These are phyloP conservation scores for Todiramphus saurophagus DNA, from an alignment of 2,113 vertebrate genomes.

Conservation along the genomic window DNA sequence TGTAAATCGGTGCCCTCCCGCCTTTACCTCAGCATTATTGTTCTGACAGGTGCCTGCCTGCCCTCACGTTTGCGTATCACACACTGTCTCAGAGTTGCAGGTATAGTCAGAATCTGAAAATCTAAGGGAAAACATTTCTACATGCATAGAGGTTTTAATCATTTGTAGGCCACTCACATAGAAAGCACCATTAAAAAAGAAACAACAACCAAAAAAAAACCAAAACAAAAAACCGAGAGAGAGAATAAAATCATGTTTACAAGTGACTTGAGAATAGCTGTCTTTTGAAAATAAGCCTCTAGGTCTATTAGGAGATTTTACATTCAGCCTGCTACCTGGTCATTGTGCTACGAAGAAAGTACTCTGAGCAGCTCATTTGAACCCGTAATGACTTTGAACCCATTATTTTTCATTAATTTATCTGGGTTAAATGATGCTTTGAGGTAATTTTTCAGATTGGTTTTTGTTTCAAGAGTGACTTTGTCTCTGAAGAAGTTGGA, in stretches of 20 bases:
- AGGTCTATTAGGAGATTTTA: constrained; percentile 26
- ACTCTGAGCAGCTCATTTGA: constrained; percentile 18
- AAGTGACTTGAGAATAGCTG: constrained; percentile 45
- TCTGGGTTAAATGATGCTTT: constrained; percentile 26
- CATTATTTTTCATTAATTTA: constrained; percentile 32
- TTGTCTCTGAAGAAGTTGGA: not conserved
- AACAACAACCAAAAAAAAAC: not conserved
- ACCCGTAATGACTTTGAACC: not conserved
- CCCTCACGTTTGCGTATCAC: not conserved
- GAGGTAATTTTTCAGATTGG: not conserved
- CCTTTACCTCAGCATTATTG: not conserved
- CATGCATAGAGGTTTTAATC: not conserved
- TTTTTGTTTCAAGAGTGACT: not conserved
- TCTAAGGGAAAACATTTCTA: not conserved
- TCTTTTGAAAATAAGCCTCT: constrained; percentile 36
- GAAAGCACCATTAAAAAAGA: not conserved
- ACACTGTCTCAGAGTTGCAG: not conserved
- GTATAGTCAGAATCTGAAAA: not conserved
- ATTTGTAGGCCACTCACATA: not conserved
- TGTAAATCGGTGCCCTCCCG: rapidly evolving
- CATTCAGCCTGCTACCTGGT: not conserved
- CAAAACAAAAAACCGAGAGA: not conserved
- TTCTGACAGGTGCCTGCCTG: not conserved
- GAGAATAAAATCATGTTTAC: constrained; percentile 21
- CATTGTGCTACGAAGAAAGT: constrained; percentile 28